Evolutionary conservation across 2,113 vertebrate species (phyloP).

Genomic region (Hyaena hyaena): DNA sequence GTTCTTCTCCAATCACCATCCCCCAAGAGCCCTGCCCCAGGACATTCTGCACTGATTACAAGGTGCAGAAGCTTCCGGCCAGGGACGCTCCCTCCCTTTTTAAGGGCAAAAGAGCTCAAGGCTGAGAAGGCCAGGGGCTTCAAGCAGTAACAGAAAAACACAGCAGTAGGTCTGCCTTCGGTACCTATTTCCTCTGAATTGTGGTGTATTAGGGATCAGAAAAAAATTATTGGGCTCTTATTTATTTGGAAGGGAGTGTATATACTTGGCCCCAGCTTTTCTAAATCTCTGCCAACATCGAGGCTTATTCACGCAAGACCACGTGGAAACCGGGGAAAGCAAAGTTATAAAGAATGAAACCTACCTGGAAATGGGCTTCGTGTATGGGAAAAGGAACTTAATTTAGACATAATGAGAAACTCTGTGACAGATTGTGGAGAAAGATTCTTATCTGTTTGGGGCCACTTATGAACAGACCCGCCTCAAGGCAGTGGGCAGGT

Average conservation of each 20-base stretch:
- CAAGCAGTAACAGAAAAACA: neutral
- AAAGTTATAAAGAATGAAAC: slow-evolving; percentile 6
- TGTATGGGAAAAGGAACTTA: slow-evolving; percentile 40
- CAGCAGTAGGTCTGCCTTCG: neutral
- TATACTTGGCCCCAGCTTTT: neutral
- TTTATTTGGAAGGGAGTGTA: neutral
- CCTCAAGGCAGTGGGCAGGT: neutral
- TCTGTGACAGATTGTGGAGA: neutral
- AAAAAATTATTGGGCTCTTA: slow-evolving; percentile 9
- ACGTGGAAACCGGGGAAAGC: neutral
- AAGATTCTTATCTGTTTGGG: neutral
- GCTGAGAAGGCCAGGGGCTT: neutral
- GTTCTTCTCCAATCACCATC: neutral
- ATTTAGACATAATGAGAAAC: slow-evolving; percentile 46
- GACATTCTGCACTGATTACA: neutral
- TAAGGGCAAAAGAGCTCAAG: neutral
- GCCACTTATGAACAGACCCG: neutral
- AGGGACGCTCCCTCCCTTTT: neutral
- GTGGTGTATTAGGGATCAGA: neutral
- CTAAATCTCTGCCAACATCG: neutral
- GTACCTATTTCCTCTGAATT: neutral
- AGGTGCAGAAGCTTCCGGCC: neutral
- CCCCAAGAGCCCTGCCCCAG: neutral
- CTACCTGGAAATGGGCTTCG: neutral
- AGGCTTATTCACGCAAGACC: neutral